Percentiles rank a stretch among this genome's conserved stretches.
phyloP scores from a whole-genome alignment of 2,113 vertebrate species.

The Leucoraja erinaceus region DNA sequence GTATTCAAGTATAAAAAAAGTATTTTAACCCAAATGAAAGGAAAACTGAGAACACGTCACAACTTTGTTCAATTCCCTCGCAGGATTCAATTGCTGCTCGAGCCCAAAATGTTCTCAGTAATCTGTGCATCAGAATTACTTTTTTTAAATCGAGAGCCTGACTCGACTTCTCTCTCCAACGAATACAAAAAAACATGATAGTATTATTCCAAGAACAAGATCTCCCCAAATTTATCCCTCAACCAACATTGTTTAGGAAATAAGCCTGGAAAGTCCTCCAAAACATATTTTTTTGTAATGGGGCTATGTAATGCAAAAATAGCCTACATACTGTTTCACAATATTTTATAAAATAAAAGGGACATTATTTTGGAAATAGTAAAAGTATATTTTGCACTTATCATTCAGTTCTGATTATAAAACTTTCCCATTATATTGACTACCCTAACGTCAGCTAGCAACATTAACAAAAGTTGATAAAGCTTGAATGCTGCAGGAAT shows the following conservation, averaged over 20 bases:
- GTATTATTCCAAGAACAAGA: neutral
- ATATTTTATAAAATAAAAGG: neutral
- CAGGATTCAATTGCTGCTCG: neutral
- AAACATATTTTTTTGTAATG: no score
- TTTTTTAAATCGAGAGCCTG: neutral
- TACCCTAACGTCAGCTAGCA: no score
- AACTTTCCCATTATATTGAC: neutral
- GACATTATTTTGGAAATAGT: neutral
- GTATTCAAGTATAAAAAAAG: neutral
- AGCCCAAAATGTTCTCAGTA: neutral
- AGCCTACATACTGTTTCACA: conserved; percentile 54
- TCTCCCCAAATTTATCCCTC: neutral
- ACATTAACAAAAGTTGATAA: neutral
- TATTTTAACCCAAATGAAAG: neutral
- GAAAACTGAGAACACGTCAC: no score
- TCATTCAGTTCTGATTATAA: neutral
- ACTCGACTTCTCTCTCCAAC: neutral
- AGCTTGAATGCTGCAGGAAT: neutral
- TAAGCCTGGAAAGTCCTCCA: neutral
- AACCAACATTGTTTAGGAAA: neutral
- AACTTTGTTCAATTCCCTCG: no score
- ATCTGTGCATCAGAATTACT: no score
- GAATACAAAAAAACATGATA: neutral
- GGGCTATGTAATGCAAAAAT: neutral
- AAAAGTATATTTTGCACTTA: neutral